phyloP scores from a whole-genome alignment of 2,888 invertebrate genomes.

The Endotricha flammealis region DNA sequence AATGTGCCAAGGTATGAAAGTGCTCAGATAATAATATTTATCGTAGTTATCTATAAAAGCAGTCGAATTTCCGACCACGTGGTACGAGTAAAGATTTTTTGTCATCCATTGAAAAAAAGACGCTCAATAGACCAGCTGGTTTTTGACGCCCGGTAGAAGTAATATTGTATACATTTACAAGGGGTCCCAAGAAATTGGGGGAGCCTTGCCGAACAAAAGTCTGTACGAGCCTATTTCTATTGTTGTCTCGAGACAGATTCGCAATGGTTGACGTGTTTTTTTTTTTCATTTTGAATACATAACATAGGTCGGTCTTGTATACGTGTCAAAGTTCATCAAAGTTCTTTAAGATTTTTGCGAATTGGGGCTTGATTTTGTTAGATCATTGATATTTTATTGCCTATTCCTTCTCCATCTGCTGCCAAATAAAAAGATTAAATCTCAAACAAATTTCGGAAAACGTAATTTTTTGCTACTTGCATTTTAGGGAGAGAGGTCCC shows the following conservation, averaged over 20 bases:
- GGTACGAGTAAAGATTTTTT: slow-evolving; percentile 36
- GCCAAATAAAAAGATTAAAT: too few relatives aligned
- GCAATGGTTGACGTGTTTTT: slow-evolving; percentile 43
- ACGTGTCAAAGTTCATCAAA: slow-evolving; percentile 64
- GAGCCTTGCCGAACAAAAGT: slow-evolving; percentile 41
- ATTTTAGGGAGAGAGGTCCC: too few relatives aligned
- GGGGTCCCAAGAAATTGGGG: slow-evolving; percentile 56
- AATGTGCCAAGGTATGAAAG: too few relatives aligned
- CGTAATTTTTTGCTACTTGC: too few relatives aligned
- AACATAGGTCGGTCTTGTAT: slow-evolving; percentile 45
- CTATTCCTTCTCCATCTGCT: slow-evolving; percentile 2
- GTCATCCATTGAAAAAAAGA: slow-evolving; percentile 30
- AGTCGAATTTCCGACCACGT: slow-evolving; percentile 63
- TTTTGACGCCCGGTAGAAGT: slow-evolving; percentile 49
- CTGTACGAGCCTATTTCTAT: slow-evolving; percentile 40
- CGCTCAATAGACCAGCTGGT: slow-evolving; percentile 72
- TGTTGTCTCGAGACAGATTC: slow-evolving; percentile 52
- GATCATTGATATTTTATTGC: slow-evolving; percentile 11
- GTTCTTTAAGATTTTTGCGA: slow-evolving; percentile 26
- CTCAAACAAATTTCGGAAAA: too few relatives aligned
- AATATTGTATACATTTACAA: slow-evolving; percentile 60
- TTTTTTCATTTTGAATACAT: slow-evolving; percentile 33
- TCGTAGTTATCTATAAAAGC: slow-evolving; percentile 19
- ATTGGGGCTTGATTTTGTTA: slow-evolving; percentile 15
- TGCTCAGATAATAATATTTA: slow-evolving; percentile 13